Evolutionary conservation across 37 sponge, comb jelly and placozoan species (phyloP).

Genomic region (Oopsacas minuta): DNA sequence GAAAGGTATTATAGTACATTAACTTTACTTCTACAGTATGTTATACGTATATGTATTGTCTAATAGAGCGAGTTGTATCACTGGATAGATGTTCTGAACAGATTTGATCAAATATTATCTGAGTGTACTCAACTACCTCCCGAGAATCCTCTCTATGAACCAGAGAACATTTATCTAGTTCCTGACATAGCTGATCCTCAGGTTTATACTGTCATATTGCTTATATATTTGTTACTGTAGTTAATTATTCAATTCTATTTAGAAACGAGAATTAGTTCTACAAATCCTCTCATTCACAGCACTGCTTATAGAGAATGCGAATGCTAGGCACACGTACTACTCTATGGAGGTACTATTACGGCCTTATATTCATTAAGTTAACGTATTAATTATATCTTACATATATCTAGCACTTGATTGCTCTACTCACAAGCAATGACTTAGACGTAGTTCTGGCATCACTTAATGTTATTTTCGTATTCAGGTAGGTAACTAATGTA

Average conservation of each 20-base stretch:
- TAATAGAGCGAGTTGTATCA: conserved; percentile 90
- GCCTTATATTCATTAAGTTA: background rate
- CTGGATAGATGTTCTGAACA: conserved; percentile 88
- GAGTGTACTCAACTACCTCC: conserved; percentile 32
- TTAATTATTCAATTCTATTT: conserved; percentile 8
- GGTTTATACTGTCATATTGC: conserved; percentile 27
- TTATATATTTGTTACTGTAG: background rate
- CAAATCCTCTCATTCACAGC: conserved; percentile 75
- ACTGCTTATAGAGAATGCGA: conserved; percentile 88
- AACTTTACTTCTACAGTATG: background rate
- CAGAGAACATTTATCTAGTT: conserved; percentile 39
- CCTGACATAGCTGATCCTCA: conserved; percentile 32
- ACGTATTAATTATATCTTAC: background rate
- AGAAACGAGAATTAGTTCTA: conserved; percentile 41
- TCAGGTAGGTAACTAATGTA: conserved; percentile 44
- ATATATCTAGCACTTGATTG: conserved; percentile 56
- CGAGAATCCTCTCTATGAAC: background rate
- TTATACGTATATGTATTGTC: background rate
- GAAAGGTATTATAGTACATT: conserved; percentile 43
- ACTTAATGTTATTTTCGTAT: conserved; percentile 89
- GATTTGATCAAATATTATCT: conserved; percentile 70
- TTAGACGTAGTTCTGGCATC: conserved; percentile 84
- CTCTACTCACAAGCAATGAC: conserved; percentile 64
- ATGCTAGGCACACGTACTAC: conserved; percentile 90
- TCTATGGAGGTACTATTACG: conserved; percentile 72